Percentiles rank a stretch among this genome's conserved stretches.
phyloP scores from a whole-genome alignment of 2,797 vertebrate species.

The Catostomus latipinnis region DNA sequence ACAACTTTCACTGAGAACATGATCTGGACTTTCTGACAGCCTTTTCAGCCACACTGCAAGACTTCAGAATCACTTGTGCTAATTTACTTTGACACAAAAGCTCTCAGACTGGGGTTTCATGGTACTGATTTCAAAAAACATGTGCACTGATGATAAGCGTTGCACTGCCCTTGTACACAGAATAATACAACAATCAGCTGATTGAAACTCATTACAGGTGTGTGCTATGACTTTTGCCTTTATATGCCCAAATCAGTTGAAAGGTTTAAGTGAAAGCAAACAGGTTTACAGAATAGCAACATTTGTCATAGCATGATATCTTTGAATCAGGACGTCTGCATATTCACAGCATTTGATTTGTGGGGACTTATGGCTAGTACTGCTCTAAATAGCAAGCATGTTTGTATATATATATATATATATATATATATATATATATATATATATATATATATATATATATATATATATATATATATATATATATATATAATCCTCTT shows the following conservation, averaged over 20 bases:
- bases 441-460: too few species aligned
- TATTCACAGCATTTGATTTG: background rate
- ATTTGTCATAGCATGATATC: background rate
- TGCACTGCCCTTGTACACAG: background rate
- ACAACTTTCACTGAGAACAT: slow-evolving; percentile 31
- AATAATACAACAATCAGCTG: background rate
- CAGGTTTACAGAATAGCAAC: slow-evolving; percentile 17
- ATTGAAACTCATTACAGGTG: slow-evolving; percentile 22
- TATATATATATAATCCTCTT: too few species aligned
- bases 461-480: too few species aligned
- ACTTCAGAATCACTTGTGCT: slow-evolving; percentile 23
- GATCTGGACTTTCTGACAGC: slow-evolving; percentile 48
- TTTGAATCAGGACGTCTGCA: background rate
- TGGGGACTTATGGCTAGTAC: background rate
- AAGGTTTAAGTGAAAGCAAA: slow-evolving; percentile 14
- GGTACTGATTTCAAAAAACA: slow-evolving; percentile 22
- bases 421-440: too few species aligned
- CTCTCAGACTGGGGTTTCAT: slow-evolving; percentile 8
- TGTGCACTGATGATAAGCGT: slow-evolving; percentile 26
- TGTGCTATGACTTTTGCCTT: slow-evolving; percentile 8
- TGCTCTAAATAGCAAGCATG: background rate
- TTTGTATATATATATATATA: background rate
- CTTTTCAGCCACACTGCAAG: slow-evolving; percentile 25
- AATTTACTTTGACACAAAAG: slow-evolving; percentile 40
- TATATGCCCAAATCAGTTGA: slow-evolving; percentile 4